Percentiles rank a stretch among this genome's conserved stretches.
These are phyloP conservation scores for Spinibarbus caldwelli DNA, from an alignment of 2,797 vertebrate species.

Conservation along the genomic window DNA sequence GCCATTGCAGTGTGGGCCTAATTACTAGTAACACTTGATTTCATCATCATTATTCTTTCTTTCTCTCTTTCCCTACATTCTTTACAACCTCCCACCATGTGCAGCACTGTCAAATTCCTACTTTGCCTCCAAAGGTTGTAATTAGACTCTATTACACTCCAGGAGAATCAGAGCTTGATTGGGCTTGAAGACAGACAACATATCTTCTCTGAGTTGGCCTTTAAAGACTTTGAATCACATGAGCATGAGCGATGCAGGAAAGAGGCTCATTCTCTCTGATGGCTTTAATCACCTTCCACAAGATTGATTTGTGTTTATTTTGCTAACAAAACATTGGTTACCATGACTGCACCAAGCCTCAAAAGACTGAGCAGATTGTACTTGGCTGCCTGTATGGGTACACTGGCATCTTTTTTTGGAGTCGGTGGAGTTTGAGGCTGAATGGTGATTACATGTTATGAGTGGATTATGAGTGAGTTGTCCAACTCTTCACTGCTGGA, in stretches of 20 bases:
- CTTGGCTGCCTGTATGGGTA: constrained; percentile 13
- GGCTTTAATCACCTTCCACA: constrained; percentile 51
- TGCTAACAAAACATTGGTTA: constrained; percentile 54
- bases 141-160: constrained; percentile 58
- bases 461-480: constrained; percentile 23
- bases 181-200: constrained; percentile 48
- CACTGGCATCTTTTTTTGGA: neutral
- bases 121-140: constrained; percentile 44
- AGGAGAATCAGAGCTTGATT: constrained; percentile 59
- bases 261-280: constrained; percentile 41
- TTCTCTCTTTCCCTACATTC: constrained; percentile 16
- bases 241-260: constrained; percentile 17
- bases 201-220: constrained; percentile 40
- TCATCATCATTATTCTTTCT: constrained; percentile 18
- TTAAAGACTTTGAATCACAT: constrained; percentile 53
- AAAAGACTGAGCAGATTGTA: constrained; percentile 17
- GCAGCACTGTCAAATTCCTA: constrained; percentile 28
- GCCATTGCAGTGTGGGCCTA: neutral
- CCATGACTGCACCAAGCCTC: neutral
- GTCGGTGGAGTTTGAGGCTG: constrained; percentile 21
- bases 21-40: constrained; percentile 26
- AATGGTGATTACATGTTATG: constrained; percentile 46
- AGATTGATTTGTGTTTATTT: constrained; percentile 58
- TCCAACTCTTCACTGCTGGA: constrained; percentile 20
- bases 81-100: constrained; percentile 34